Base-by-base conservation (phyloP, 2,888 invertebrate genomes). In the Atethmia centrago region DNA sequence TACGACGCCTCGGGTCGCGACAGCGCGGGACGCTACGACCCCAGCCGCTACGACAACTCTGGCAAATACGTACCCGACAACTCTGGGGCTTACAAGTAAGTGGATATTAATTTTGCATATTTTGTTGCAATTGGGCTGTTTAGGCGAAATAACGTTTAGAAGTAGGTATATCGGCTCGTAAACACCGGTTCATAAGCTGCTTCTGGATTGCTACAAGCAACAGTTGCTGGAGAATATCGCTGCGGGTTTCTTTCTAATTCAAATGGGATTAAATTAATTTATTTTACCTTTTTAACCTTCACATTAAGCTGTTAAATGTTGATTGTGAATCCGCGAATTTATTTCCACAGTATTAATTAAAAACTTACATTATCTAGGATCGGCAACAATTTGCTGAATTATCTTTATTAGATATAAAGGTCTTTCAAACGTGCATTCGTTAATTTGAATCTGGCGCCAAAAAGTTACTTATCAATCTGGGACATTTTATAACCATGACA, bases 21-120 rank as follows among this genome's bases (percentile, higher is more conserved):
- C 51, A 79, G 74, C 71, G 70, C 83, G 14, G 82, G 87, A 9
- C 83, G 85, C 14, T 90, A 90, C 87, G 84, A 89, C 76, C 83
- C 92, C 5, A 72, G 84, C 68, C 83, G 14, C 28, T 66, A 87
- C 47, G 88, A 93, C 82, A 87, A 90, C 79, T 89, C 90, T 63
- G 90, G 90, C 49, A 88, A 85, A 61, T 93, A 93, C 88, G 83
- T 92, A 69, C 82, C 91, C 31, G 93, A 93, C 86, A 90, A 88
- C 74, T 91, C 93, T 73, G 95, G 95, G 36, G 74, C 86, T 70
- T 95, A 95, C 91, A 92, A 95, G 95, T 95, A 87, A 90, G 93
- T 88, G 49, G 12, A 62, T n/a, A 56, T 51, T 42, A 8, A 36
- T 77, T 61, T 55, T 77, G 40, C 53, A 75, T 67, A 63, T 40